phyloP scores from a whole-genome alignment of 2,888 invertebrate species.

The Parochlus steinenii region DNA sequence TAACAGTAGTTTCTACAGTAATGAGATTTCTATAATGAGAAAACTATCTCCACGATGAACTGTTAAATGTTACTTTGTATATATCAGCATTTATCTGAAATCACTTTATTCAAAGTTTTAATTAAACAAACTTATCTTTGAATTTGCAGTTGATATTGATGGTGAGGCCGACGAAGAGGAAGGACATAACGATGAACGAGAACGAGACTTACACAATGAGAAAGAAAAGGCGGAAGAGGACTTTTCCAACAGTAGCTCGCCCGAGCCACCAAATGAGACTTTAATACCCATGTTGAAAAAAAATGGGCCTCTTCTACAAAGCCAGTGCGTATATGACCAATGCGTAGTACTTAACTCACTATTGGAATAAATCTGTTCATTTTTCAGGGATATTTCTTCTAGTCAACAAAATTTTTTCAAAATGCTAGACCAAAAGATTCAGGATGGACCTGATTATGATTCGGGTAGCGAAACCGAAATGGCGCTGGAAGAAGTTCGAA shows the following conservation, averaged over 20 bases:
- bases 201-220: conserved; percentile 7
- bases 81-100: no score
- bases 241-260: conserved; percentile 4
- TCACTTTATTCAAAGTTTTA: no score
- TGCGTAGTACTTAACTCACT: conserved; percentile 5
- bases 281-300: conserved; percentile 21
- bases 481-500: conserved; percentile 46
- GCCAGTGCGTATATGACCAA: conserved; percentile 26
- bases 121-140: no score
- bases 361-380: conserved; percentile 16
- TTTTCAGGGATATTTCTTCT: conserved; percentile 67
- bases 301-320: conserved; percentile 36
- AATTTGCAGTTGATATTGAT: no score
- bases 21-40: no score
- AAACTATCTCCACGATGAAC: no score
- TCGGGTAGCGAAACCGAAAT: conserved; percentile 59
- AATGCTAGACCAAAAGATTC: conserved; percentile 84
- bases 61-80: no score
- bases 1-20: no score
- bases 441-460: conserved; percentile 75
- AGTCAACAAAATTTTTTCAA: conserved; percentile 88
- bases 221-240: conserved; percentile 9
- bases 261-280: conserved; percentile 10
- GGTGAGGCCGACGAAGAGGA: conserved; percentile 30
- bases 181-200: conserved; percentile 22